Conservation (phyloP, 2,113 vertebrate genomes). For the Ascaphus truei region DNA sequence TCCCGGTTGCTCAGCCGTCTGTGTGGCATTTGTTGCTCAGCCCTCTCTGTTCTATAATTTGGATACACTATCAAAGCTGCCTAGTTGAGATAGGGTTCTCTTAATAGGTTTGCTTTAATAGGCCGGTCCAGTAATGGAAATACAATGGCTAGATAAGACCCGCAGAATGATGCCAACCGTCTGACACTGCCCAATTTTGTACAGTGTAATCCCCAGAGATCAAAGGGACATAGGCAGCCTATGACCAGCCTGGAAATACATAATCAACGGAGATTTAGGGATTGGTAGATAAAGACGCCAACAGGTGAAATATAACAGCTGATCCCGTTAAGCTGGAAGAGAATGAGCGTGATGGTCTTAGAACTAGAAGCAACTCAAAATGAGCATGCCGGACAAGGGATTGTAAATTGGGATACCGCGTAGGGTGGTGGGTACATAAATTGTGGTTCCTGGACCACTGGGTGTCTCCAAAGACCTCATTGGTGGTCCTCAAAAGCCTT, state of each 20-base stretch:
- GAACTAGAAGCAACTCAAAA: too few species aligned
- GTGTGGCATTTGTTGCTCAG: slow-evolving; percentile 2
- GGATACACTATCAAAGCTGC: slow-evolving; percentile 16
- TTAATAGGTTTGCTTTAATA: slow-evolving; percentile 29
- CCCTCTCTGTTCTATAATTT: slow-evolving; percentile 17
- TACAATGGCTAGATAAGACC: slow-evolving; percentile 11
- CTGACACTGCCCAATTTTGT: neutral
- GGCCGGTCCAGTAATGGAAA: slow-evolving; percentile 11
- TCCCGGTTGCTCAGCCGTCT: too few species aligned
- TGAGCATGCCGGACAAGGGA: too few species aligned
- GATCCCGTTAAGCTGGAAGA: too few species aligned
- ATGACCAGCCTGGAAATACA: slow-evolving; percentile 16
- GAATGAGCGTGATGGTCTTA: neutral
- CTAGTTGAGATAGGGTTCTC: slow-evolving; percentile 25
- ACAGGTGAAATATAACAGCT: slow-evolving; percentile 31
- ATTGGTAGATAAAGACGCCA: slow-evolving; percentile 15
- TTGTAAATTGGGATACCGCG: too few species aligned
- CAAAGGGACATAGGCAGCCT: slow-evolving; percentile 12
- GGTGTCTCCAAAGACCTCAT: too few species aligned
- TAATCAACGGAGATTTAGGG: slow-evolving; percentile 16
- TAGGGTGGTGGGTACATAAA: too few species aligned
- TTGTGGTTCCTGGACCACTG: too few species aligned
- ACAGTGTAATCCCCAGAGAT: slow-evolving; percentile 25
- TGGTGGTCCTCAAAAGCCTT: too few species aligned
- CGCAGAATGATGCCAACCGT: neutral